These are phyloP conservation scores for Cylindroiulus punctatus DNA, from an alignment of 2,888 invertebrate species.

Conservation along the genomic window DNA sequence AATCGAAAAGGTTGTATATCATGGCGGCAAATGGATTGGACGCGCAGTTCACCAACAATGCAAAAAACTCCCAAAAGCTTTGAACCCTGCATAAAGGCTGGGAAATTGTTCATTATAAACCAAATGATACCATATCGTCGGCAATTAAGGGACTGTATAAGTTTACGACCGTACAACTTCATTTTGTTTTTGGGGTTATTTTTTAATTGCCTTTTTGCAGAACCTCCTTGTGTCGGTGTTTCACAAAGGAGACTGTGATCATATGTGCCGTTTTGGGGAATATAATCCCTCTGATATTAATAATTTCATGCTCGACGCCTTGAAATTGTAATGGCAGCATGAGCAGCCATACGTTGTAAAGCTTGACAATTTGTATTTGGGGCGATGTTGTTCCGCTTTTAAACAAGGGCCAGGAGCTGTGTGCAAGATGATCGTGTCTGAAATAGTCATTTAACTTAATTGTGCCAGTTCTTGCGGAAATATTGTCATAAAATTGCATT, in stretches of 20 bases:
- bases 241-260: constrained; percentile 27
- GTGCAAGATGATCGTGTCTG: background rate
- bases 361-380: constrained; percentile 35
- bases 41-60: background rate
- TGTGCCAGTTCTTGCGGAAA: constrained; percentile 1
- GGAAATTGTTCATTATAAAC: constrained; percentile 43
- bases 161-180: constrained; percentile 21
- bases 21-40: constrained; percentile 37
- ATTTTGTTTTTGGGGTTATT: constrained; percentile 16
- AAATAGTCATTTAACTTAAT: constrained; percentile 14
- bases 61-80: constrained; percentile 10
- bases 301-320: constrained; percentile 40
- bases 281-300: constrained; percentile 22
- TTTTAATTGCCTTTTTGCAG: constrained; percentile 36
- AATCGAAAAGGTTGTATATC: constrained; percentile 30
- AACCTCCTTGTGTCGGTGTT: background rate
- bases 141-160: constrained; percentile 45
- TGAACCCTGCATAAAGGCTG: constrained; percentile 19
- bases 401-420: background rate
- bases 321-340: constrained; percentile 10
- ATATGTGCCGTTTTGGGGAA: background rate
- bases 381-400: background rate
- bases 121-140: constrained; percentile 37
- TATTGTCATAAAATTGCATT: constrained; percentile 11
- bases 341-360: background rate